These are phyloP conservation scores for Strigops habroptila DNA, from an alignment of 2,113 vertebrate species.

Conservation along the genomic window DNA sequence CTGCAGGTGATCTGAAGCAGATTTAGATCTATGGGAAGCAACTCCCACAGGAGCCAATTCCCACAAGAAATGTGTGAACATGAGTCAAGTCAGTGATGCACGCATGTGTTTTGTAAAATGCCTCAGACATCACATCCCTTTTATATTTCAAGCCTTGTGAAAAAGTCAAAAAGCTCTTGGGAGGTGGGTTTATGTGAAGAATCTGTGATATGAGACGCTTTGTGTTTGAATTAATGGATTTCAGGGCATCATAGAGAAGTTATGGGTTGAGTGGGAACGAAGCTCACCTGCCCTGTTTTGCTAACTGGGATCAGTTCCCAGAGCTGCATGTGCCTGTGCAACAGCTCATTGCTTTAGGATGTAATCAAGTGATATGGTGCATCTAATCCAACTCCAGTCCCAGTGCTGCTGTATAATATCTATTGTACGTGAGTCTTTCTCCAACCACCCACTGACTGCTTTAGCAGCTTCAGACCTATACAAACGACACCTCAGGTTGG, in stretches of 20 bases:
- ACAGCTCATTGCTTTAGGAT: not conserved
- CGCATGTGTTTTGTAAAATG: not conserved
- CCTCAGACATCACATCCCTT: not conserved
- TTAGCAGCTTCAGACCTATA: not conserved
- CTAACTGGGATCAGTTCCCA: not conserved
- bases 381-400: not conserved
- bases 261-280: not conserved
- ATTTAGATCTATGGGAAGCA: not conserved
- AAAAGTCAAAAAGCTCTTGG: not conserved
- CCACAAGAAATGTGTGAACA: not conserved
- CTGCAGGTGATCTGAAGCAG: not conserved
- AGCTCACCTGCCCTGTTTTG: not conserved
- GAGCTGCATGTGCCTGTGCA: fast-evolving
- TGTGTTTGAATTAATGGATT: no score
- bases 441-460: not conserved
- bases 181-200: not conserved
- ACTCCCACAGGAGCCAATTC: not conserved
- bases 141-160: not conserved
- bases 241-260: fast-evolving
- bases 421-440: not conserved
- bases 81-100: not conserved
- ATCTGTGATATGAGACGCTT: not conserved
- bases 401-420: not conserved
- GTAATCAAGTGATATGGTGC: not conserved
- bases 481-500: not conserved